Evolutionary conservation across 2,797 vertebrate genomes (phyloP), one percentile per base, ranked within the genome.

Genomic region (Vultur gryphus): DNA sequence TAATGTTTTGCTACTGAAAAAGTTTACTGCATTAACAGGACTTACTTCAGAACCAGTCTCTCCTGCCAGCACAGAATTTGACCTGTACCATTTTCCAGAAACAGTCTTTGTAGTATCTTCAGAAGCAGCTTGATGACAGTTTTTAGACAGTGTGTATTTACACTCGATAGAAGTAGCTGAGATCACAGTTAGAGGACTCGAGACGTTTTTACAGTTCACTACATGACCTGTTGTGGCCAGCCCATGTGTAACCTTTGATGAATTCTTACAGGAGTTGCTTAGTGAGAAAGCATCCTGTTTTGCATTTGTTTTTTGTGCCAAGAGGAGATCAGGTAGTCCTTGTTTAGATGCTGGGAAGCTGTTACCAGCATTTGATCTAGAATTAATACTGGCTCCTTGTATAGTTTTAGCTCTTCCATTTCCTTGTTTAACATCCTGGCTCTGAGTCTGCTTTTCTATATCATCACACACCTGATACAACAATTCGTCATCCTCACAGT

Each of bases 381-480:
- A 95, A 91, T 59, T 65, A 71, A 37, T 58, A 87, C 21, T 87
- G 29, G 44, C 33, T 64, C 70, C 87, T 93, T 76, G 81, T 19
- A 62, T 1, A 70, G 31, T 81, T 96, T 95, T 93, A 72, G 70
- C 43, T 93, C 86, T 96, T 79, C 94, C 95, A 23, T 65, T 94
- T 66, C 92, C 93, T 87, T 97, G 78, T 73, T 84, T 94, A 18
- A 48, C 39, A 35, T 87, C 92, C 77, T 97, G 97, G 57, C 97
- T 96, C 73, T 97, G 96, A 93, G 95, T 98, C 96, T 98, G 97
- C 96, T 97, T 99, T 97, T 99, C 99, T 94, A 99, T 71, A 72
- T 99, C 98, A 41, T 99, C 99, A 89, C 99, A 99, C 23, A 98
- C 97, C 72, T 99, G 98, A 94, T 98, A 99, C 43, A 99, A 95